Evolutionary conservation across 1,140 invertebrate genomes (phyloP).

Genomic region (Drosophila truncata): DNA sequence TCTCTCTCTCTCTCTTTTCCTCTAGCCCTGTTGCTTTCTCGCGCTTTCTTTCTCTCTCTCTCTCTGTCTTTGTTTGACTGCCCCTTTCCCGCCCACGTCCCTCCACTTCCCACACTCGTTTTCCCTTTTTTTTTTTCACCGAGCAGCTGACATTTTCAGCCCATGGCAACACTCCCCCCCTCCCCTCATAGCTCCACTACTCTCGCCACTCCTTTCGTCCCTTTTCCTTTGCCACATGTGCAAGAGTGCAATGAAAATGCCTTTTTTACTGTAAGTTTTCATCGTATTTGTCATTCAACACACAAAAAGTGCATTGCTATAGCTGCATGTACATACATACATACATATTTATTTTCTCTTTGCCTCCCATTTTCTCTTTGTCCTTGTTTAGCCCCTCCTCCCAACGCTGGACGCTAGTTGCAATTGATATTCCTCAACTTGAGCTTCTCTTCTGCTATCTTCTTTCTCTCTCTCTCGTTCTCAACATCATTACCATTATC

Average conservation of each 20-base stretch:
- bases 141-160: slow-evolving; percentile 24
- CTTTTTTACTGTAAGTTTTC: slow-evolving; percentile 27
- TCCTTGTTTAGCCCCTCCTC: background rate
- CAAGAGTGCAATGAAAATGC: slow-evolving; percentile 10
- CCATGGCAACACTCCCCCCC: slow-evolving; percentile 12
- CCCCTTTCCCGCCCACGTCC: background rate
- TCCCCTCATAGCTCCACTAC: slow-evolving; percentile 2
- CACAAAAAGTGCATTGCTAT: slow-evolving; percentile 28
- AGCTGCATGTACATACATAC: background rate
- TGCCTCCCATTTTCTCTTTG: background rate
- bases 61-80: background rate
- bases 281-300: slow-evolving; percentile 24
- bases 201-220: background rate
- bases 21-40: slow-evolving; percentile 19
- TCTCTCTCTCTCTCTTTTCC: background rate
- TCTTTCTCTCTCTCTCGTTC: background rate
- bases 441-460: background rate
- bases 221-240: slow-evolving; percentile 13
- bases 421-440: slow-evolving; percentile 44
- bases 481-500: background rate
- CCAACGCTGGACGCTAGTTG: slow-evolving; percentile 2
- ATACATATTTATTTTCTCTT: slow-evolving; percentile 4
- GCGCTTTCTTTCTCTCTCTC: slow-evolving; percentile 4
- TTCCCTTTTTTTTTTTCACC: slow-evolving; percentile 9
- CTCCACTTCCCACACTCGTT: slow-evolving; percentile 3